Base-by-base conservation (phyloP, 2,888 invertebrate species). In the Pollenia griseotomentosa region DNA sequence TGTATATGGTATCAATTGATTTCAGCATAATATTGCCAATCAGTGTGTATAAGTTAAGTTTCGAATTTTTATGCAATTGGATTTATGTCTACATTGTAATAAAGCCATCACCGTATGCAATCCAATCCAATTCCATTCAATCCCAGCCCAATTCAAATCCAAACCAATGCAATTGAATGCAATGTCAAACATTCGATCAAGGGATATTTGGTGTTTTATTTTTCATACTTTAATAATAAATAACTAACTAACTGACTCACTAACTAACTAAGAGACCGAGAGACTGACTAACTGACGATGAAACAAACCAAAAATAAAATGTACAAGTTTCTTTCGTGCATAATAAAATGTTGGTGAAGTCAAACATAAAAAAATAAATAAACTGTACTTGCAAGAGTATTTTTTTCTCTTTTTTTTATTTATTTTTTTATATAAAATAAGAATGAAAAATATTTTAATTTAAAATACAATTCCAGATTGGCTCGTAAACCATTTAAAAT, bases 1-100 rank as follows among this genome's bases (percentile, higher is more conserved):
- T 88, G 89, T 92, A 91, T 91, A 90, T 91, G 91, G 92, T 48
- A 88, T 77, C 87, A 88, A 89, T 85, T 84, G 87, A 78, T 87
- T 87, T 73, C 68, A 84, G 87, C 80, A 84, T 87, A 85, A 85
- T 85, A 87, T 85, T 85, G 87, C 79, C 84, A 87, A 85, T 87
- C 87, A 85, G 87, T 83, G 84, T 80, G 80, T 48, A 40, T 75
- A 85, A 85, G 79, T 83, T 79, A 82, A 87, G 63, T 83, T 87
- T 87, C 85, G 68, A 85, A 82, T 75, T 85, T 78, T 84, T 81
- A 78, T 84, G 81, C 81, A 87, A 81, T 84, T 84, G 87, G 40
- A 81, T 81, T 87, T 87, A 87, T 87, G 83, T 79, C 85, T 12
- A 71, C 75, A 70, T 71, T 80, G 79, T 85, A 85, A 88, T 88